Conservation (phyloP, 1,140 invertebrate species). For the Euwallacea fornicatus region DNA sequence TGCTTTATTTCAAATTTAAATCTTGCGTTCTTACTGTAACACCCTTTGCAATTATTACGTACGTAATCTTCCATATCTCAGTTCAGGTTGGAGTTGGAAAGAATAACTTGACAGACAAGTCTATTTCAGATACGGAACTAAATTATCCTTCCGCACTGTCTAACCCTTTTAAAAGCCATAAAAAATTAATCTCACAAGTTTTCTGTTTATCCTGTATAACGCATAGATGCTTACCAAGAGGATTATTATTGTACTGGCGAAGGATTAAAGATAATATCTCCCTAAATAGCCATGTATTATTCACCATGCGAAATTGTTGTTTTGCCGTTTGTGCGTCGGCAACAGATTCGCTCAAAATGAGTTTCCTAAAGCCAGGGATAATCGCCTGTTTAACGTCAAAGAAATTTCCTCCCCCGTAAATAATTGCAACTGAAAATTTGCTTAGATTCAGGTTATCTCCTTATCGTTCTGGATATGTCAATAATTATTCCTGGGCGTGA, state of each 20-base stretch:
- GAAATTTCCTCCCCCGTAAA: constrained; percentile 6
- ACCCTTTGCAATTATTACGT: too few species aligned
- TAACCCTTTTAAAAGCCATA: background rate
- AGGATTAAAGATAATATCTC: constrained; percentile 9
- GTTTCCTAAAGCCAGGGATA: constrained; percentile 15
- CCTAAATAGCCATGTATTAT: constrained; percentile 10
- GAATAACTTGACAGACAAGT: too few species aligned
- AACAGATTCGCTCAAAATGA: constrained; percentile 11
- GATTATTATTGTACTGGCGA: constrained; percentile 4
- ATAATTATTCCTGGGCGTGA: too few species aligned
- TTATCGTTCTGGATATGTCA: background rate
- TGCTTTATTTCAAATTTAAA: too few species aligned
- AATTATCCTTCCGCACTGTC: too few species aligned
- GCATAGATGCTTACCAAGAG: constrained; percentile 4
- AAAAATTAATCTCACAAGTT: constrained; percentile 3
- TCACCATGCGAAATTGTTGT: constrained; percentile 16
- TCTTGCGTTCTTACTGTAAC: too few species aligned
- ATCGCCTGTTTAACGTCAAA: constrained; percentile 13
- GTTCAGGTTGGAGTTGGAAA: too few species aligned
- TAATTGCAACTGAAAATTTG: background rate
- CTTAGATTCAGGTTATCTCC: background rate
- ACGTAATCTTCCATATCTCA: too few species aligned
- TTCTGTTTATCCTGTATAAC: constrained; percentile 7
- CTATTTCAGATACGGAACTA: too few species aligned
- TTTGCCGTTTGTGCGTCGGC: constrained; percentile 7